Evolutionary conservation across 2,888 invertebrate genomes (phyloP).

Genomic region (Ischnus inquisitorius): DNA sequence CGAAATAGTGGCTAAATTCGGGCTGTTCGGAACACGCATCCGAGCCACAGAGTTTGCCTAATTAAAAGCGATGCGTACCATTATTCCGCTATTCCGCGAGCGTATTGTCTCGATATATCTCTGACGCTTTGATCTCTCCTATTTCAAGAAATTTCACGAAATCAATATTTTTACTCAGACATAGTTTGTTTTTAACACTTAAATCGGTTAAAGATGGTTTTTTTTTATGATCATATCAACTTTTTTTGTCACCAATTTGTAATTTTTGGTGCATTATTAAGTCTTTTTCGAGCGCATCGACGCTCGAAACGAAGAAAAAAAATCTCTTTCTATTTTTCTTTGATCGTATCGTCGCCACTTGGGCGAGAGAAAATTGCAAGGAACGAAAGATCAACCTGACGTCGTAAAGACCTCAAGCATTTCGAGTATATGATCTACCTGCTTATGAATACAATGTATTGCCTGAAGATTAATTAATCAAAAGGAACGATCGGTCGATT

Average conservation of each 20-base stretch:
- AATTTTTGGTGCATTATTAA: too few relatives aligned
- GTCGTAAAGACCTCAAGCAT: neutral
- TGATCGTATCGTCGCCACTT: neutral
- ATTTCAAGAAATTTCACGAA: too few relatives aligned
- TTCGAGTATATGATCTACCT: neutral
- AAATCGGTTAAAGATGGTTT: too few relatives aligned
- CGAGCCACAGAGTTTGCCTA: slow-evolving; percentile 64
- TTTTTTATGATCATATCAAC: too few relatives aligned
- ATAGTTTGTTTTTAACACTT: too few relatives aligned
- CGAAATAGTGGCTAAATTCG: slow-evolving; percentile 51
- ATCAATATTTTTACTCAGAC: too few relatives aligned
- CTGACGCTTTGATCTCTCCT: too few relatives aligned
- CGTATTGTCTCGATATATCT: slow-evolving; percentile 16
- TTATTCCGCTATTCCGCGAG: slow-evolving; percentile 33
- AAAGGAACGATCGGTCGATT: slow-evolving; percentile 46
- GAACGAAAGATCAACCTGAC: neutral
- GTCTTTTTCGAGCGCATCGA: too few relatives aligned
- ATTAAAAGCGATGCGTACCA: slow-evolving; percentile 63
- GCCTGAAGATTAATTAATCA: slow-evolving; percentile 45
- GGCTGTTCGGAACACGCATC: slow-evolving; percentile 45
- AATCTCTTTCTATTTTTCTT: neutral
- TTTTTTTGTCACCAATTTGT: too few relatives aligned
- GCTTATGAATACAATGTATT: neutral
- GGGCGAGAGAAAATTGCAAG: slow-evolving; percentile 11
- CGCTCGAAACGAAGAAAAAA: neutral